Base-by-base conservation (phyloP, 2,888 invertebrate genomes). In the Yponomeuta malinellus region DNA sequence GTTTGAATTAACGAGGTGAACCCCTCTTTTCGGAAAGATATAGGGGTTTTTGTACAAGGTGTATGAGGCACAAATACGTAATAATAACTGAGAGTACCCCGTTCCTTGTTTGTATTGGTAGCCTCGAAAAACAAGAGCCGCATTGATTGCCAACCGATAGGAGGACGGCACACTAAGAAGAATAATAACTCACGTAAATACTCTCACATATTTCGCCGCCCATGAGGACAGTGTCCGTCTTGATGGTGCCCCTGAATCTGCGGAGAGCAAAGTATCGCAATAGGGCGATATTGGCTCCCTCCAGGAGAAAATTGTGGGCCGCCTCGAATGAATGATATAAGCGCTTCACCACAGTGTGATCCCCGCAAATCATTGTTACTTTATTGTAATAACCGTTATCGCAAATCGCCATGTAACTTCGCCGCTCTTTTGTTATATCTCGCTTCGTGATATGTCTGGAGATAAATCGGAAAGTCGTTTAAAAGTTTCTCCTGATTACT, bases 251-350 rank as follows among this genome's bases (percentile, higher is more conserved):
- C 70, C 85, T 85, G 76, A 87, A 93, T 74, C 93, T 87, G 23
- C 81, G 85, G 15, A 95, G 78, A 2, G 93, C 94, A 52, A 95
- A 83, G 78, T 94, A 95, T 74, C 95, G 88, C 81, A 94, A 84
- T 29, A 95, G 80, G 15, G 95, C 80, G 72, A 95, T 85, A 81
- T 93, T 94, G 10, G 94, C 93, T 52, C 94, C 95, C 87, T 95
- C 95, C n/a, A 93, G 89, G 70, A 95, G 82, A 73, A 94, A 89
- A 75, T 93, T 84, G 70, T 83, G 84, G n/a, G 93, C 86, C 37
- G 85, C 87, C 65, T 86, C 84, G 70, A 93, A 89, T 59, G 89
- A 82, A 78, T 94, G 93, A 76, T 94, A 93, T 72, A 89, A 86
- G 69, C 91, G 87, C 73, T 92, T 90, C 48, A 89, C 85, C 65